phyloP scores from a whole-genome alignment of 2,113 vertebrate genomes.

The Thermophis baileyi region DNA sequence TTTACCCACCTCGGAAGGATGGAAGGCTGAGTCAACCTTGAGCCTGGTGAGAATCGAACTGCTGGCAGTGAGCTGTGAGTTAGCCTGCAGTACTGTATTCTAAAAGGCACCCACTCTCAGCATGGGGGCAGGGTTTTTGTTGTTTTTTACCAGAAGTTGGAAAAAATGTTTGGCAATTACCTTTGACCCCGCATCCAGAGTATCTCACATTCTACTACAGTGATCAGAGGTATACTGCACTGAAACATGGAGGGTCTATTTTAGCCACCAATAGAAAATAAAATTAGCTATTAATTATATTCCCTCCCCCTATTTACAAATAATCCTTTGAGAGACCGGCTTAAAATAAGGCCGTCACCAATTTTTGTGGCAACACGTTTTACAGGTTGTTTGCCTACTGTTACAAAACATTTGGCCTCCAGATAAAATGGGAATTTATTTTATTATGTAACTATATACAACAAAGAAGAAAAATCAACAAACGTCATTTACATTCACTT shows the following conservation, averaged over 20 bases:
- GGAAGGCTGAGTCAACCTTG: no score
- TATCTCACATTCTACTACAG: background rate
- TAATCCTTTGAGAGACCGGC: background rate
- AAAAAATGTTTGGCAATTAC: background rate
- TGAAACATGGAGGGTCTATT: background rate
- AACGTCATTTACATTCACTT: background rate
- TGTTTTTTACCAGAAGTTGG: background rate
- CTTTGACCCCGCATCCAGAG: background rate
- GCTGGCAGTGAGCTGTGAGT: no score
- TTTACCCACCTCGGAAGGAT: no score
- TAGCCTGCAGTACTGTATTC: no score
- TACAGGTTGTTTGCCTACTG: background rate
- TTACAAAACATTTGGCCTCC: background rate
- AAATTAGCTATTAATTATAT: background rate
- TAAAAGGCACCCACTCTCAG: background rate
- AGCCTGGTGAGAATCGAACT: no score
- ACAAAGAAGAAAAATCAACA: slow-evolving; percentile 12
- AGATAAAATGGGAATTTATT: slow-evolving; percentile 51
- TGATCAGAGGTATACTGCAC: background rate
- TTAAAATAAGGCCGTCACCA: background rate
- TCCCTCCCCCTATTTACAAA: background rate
- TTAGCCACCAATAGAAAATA: background rate
- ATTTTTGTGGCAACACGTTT: background rate
- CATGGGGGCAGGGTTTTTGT: background rate
- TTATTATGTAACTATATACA: slow-evolving; percentile 49